Evolutionary conservation across 2,797 vertebrate species (phyloP), one percentile per base, ranked within the genome.

Genomic region (Sebastes hubbsi): DNA sequence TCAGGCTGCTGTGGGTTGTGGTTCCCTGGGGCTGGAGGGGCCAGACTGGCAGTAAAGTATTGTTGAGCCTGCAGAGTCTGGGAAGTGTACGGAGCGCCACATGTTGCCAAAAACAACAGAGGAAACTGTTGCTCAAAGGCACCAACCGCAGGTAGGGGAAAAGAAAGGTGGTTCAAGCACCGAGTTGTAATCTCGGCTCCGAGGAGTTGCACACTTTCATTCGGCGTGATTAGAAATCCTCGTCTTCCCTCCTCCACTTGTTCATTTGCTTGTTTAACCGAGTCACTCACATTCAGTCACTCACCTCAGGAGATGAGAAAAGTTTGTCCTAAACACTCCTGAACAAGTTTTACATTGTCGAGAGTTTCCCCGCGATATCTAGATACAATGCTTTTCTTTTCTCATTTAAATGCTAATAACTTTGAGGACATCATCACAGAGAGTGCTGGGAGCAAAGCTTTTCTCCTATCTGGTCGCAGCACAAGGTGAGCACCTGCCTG

Each of bases 391-490:
- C 82, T 87, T 92, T 92, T 93, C 88, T 92, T 93, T 95, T 94
- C 95, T 94, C 92, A 95, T 96, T 95, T 96, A 96, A 95, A 96
- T 96, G 94, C 94, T 94, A 96, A 96, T 96, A 92, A 92, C 88
- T 87, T 80, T 87, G 85, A 91, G 88, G 80, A 91, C 90, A 87
- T 90, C 80, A 49, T 88, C 80, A 78, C 76, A 86, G 82, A 80
- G 81, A 90, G 79, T 80, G 86, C 88, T 85, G 63, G 73, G 78
- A 91, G 89, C 83, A 67, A 85, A 91, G 87, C 87, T 92, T 91
- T 91, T 83, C 88, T 92, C 78, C 88, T 95, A 94, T 95, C 94
- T 93, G 84, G 82, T 88, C 46, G 71, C 78, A 87, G 83, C 91
- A 93, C 90, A 89, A 93, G 91, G 88, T 90, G 83, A 92, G 78